Base-by-base conservation (phyloP, 2,888 invertebrate species). In the Lasioglossum figueresi region DNA sequence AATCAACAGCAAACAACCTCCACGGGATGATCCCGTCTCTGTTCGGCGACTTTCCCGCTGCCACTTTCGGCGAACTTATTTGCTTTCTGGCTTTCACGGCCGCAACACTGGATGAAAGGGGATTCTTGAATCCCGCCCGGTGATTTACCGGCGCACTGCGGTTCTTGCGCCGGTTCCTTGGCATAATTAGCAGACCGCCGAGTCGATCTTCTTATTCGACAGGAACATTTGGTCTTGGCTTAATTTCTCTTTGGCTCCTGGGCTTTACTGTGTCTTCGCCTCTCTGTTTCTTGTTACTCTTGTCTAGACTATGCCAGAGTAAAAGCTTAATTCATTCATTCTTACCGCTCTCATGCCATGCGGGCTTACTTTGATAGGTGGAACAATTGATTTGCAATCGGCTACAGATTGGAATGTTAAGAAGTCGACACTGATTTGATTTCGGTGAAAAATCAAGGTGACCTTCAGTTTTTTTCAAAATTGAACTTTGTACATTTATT, bases 1-100 rank as follows among this genome's bases (percentile, higher is more conserved):
- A 87, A 86, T 89, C 88, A 88, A 90, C 89, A 83, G 88, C 86
- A 80, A 88, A 85, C 86, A 89, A 79, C 89, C 82, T 84, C 77
- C 66, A 5, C 76, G 71, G 73, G 59, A 79, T 76, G 81, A 80
- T 79, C 82, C 80, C 37, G 68, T 68, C 19, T 45, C 74, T 52
- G 68, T 84, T 78, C 81, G 70, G 40, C 40, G 82, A 81, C 74
- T 71, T 71, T 71, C 43, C 83, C 82, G 45, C 27, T 48, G 19
- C n/a, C 63, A 45, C 68, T 52, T 68, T 68, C 76, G 19, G 48
- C 68, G 34, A 70, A 68, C 76, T 77, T 77, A 68, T 77, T 68
- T 68, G 66, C 48, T 66, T 77, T 52, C 76, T 27, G 76, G 48
- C 72, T 34, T 48, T 56, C 74, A 37, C 34, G 45, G 40, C 27